Evolutionary conservation across 2,888 invertebrate species (phyloP), one percentile per base, ranked within the genome.

Genomic region (Tyria jacobaeae): DNA sequence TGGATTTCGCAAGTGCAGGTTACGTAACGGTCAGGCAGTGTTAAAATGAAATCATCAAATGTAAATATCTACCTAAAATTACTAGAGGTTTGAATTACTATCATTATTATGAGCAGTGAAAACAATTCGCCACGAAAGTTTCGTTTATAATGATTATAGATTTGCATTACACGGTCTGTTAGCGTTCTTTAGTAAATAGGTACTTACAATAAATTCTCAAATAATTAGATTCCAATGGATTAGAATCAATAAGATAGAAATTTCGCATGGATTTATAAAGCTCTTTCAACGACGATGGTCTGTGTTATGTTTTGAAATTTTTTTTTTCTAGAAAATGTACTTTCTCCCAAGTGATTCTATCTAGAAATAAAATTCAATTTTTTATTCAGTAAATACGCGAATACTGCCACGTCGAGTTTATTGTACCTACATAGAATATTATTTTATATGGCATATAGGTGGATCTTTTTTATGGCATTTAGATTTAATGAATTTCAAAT

Each of bases 61-160:
- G 25, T 49, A 34, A 60, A 24, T 34, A 55, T 31, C 60, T 66
- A 69, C 67, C 67, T 67, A 70, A 67, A 64, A 70, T 75, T 57
- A 67, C 70, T 62, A 72, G 50, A 52, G 44, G 35, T 48, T 64
- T 56, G 58, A 70, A 67, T 63, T 44, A 25, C 61, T 41, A 48
- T 56, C 54, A 64, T 59, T 65, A 70, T 47, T 57, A 27, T 54
- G 65, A 62, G 17, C 44, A 41, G 55, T 55, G 63, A 72, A 75
- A 73, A 75, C 70, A 73, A 75, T 75, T 75, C 61, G 58, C 58
- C 34, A 73, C 57, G 73, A 75, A 76, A 75, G 66, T 75, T 76
- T 69, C 62, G 52, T 74, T 72, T 73, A 70, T 66, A 75, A 73
- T 66, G 49, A 64, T 74, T 64, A 69, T 64, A 66, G 49, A 35